These are phyloP conservation scores for Plectropomus leopardus DNA, from an alignment of 2,113 vertebrate species.

Conservation along the genomic window DNA sequence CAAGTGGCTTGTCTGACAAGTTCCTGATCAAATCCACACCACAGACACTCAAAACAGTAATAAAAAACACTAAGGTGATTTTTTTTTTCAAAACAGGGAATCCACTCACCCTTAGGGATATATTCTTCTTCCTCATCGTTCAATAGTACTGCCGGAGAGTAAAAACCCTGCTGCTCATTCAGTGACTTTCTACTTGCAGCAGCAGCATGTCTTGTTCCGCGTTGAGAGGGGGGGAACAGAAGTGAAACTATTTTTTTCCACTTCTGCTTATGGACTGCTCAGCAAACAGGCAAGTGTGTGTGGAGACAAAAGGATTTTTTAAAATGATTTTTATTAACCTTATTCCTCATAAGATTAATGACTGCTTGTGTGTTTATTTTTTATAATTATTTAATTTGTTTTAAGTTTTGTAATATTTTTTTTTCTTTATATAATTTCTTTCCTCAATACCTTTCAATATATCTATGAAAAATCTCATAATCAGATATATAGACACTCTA, in stretches of 20 bases:
- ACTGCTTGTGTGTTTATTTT: background rate
- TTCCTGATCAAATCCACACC: background rate
- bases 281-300: background rate
- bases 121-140: constrained; percentile 48
- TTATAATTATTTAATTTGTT: background rate
- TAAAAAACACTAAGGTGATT: background rate
- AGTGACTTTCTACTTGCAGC: background rate
- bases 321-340: accelerated
- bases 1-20: background rate
- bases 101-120: constrained; percentile 58
- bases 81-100: background rate
- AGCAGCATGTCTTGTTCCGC: background rate
- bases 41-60: background rate
- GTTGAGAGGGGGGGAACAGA: constrained; percentile 24
- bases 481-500: background rate
- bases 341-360: background rate
- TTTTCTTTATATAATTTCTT: no score
- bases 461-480: background rate
- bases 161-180: constrained; percentile 30
- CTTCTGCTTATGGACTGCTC: constrained; percentile 59
- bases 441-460: background rate
- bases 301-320: no score
- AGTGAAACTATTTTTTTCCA: constrained; percentile 53
- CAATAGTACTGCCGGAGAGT: background rate
- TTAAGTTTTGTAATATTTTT: background rate